Conservation (phyloP, 2,797 vertebrate species). For the Mycteria americana region DNA sequence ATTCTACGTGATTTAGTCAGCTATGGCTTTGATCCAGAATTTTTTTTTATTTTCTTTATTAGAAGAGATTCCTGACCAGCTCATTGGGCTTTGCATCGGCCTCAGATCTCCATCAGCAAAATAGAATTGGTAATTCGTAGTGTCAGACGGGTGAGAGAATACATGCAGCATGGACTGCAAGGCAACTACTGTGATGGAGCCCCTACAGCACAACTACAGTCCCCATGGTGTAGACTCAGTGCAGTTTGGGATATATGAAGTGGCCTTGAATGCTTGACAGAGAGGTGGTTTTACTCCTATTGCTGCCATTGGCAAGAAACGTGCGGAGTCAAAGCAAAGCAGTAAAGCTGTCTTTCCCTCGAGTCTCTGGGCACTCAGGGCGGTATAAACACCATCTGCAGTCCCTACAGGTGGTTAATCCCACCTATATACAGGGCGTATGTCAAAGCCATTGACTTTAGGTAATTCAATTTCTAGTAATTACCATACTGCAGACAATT, state of each 20-base stretch:
- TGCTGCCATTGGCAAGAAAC: not conserved
- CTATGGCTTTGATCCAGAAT: not conserved
- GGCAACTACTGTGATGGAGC: not conserved
- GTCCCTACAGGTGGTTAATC: slow-evolving; percentile 16
- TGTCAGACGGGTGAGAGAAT: not conserved
- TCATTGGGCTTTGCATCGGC: not conserved
- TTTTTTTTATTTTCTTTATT: not conserved
- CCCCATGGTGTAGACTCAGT: not conserved
- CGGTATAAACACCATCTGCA: slow-evolving; percentile 9
- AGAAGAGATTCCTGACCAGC: not conserved
- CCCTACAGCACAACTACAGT: not conserved
- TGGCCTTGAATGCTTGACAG: not conserved
- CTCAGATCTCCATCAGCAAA: not conserved
- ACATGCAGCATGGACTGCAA: not conserved
- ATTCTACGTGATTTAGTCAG: not conserved
- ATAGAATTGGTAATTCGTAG: not conserved
- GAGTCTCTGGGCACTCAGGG: not conserved
- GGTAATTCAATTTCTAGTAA: not conserved
- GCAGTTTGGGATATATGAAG: not conserved
- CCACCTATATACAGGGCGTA: not conserved
- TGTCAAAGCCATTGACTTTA: not conserved
- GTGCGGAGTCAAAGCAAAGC: not conserved
- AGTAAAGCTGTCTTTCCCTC: not conserved
- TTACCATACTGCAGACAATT: not conserved
- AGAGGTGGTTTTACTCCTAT: not conserved